These are phyloP conservation scores for Zaprionus lachaisei DNA, from an alignment of 1,140 invertebrate species.

Conservation along the genomic window DNA sequence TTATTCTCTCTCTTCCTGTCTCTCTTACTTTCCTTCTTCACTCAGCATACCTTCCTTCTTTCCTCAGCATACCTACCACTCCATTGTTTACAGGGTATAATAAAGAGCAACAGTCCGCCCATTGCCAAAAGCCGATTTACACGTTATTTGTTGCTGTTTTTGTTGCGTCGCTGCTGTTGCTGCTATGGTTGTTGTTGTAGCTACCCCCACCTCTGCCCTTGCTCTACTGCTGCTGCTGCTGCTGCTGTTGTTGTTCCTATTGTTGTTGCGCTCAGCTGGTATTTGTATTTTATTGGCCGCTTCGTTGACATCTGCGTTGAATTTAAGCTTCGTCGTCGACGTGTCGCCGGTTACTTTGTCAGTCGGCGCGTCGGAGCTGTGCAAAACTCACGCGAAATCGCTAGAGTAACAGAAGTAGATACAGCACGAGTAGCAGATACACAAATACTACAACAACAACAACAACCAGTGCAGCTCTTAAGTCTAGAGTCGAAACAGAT, in stretches of 20 bases:
- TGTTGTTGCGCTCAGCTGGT: slow-evolving; percentile 5
- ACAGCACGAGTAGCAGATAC: slow-evolving; percentile 13
- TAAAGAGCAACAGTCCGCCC: slow-evolving; percentile 8
- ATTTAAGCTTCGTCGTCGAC: slow-evolving; percentile 66
- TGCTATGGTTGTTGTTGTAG: slow-evolving; percentile 2
- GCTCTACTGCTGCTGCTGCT: background rate
- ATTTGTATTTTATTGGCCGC: slow-evolving; percentile 55
- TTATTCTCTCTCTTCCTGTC: background rate
- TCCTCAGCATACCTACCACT: background rate
- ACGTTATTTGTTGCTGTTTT: slow-evolving; percentile 31
- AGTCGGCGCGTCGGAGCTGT: slow-evolving; percentile 50
- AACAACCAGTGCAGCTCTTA: slow-evolving; percentile 4
- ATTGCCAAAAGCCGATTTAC: slow-evolving; percentile 45
- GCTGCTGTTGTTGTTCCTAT: background rate
- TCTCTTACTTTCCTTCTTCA: background rate
- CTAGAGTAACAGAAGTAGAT: slow-evolving; percentile 34
- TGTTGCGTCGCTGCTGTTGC: too few species aligned
- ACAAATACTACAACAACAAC: slow-evolving; percentile 17
- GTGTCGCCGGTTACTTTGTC: slow-evolving; percentile 55
- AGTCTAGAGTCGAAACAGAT: slow-evolving; percentile 23
- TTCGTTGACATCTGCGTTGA: slow-evolving; percentile 62
- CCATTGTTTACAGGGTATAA: slow-evolving; percentile 7
- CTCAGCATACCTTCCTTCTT: background rate
- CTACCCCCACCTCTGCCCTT: background rate
- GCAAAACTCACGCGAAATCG: slow-evolving; percentile 47